Base-by-base conservation (phyloP, 1,140 invertebrate species). In the Heliconius eleuchia region DNA sequence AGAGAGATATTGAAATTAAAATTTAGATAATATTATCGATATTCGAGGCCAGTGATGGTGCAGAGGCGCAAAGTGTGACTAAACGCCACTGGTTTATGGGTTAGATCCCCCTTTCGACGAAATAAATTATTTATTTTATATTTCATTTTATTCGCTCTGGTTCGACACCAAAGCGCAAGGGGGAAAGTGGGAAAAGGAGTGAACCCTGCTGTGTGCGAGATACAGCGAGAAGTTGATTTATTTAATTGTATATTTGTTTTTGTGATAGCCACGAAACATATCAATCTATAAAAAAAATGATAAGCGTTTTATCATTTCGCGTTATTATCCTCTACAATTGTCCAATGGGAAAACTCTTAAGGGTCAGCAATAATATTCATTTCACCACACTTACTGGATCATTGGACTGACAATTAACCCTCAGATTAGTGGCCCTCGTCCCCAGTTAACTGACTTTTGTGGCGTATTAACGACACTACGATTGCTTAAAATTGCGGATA, bases 351-450 rank as follows among this genome's bases (percentile, higher is more conserved):
- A 73, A 76, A 39, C 23, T 9, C 50, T 55, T 39, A 66, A 74
- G 71, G 71, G 30, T 30, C 46, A 81, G 80, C 83, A 79, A 86
- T 87, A 86, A 89, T 91, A 91, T 87, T 88, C 87, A 92, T 91
- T 90, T 91, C 84, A 82, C 72, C 76, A 84, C 83, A 89, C 86
- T 91, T 84, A 85, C 79, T 76, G 85, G 82, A 79, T 85, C 82
- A 85, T 88, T 76, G 77, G 79, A 81, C 73, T 83, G 87, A 86
- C 89, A 82, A 91, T 92, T 92, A 89, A 89, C 88, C 89, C 88
- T 87, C 85, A 85, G 90, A 91, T 91, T 90, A 89, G 85, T 85
- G 84, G 79, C 74, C 78, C 80, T 82, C 78, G 82, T 78, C 76
- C 83, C 77, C 80, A 90, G 85, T 90, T 88, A 90, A 90, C 87